phyloP scores from a whole-genome alignment of 1,140 invertebrate species.

The Hycleus cichorii region DNA sequence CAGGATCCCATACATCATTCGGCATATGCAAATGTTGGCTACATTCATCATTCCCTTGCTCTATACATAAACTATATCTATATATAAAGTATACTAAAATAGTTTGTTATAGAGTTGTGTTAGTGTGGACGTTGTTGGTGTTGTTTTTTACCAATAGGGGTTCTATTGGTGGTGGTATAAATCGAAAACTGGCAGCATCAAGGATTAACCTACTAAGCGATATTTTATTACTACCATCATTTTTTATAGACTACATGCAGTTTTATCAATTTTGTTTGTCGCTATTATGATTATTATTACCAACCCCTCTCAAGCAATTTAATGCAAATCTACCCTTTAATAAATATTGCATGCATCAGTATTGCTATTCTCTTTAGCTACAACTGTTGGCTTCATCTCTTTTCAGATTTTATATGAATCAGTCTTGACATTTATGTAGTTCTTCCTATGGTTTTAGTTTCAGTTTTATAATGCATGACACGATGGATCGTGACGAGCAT shows the following conservation, averaged over 20 bases:
- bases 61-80: too few relatives aligned
- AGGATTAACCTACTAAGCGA: conserved; percentile 29
- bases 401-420: conserved; percentile 26
- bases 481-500: conserved; percentile 29
- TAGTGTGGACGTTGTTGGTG: background rate
- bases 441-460: conserved; percentile 27
- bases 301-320: too few relatives aligned
- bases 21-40: conserved; percentile 34
- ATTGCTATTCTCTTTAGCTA: too few relatives aligned
- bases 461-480: conserved; percentile 28
- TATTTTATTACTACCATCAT: conserved; percentile 34
- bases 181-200: conserved; percentile 8
- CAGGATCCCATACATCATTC: conserved; percentile 35
- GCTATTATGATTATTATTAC: too few relatives aligned
- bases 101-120: conserved; percentile 6
- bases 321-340: too few relatives aligned
- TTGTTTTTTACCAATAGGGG: background rate
- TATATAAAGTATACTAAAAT: conserved; percentile 5
- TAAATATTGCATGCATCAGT: too few relatives aligned
- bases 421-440: conserved; percentile 27
- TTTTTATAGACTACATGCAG: conserved; percentile 24
- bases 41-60: conserved; percentile 33
- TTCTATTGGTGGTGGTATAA: conserved; percentile 1
- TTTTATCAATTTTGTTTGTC: too few relatives aligned
- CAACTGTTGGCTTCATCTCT: background rate